Conservation (phyloP, 2,888 invertebrate species). For the Lasioglossum oenotherae region DNA sequence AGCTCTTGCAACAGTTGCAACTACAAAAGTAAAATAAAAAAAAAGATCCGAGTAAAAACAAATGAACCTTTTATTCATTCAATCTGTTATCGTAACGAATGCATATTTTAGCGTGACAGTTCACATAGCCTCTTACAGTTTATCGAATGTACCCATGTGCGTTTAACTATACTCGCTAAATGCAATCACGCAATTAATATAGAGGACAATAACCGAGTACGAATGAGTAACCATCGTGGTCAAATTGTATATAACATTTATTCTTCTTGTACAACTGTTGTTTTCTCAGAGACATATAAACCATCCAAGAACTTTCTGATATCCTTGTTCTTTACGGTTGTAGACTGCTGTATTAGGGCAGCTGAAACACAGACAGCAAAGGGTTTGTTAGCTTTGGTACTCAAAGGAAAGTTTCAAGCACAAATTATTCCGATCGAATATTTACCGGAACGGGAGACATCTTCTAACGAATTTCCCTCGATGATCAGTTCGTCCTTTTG, state of each 20-base stretch:
- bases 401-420: neutral
- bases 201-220: conserved; percentile 19
- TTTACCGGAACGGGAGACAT: conserved; percentile 96
- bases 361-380: conserved; percentile 86
- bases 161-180: neutral
- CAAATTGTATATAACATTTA: conserved; percentile 79
- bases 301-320: conserved; percentile 99
- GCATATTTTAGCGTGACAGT: conserved; percentile 35
- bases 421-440: neutral
- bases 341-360: conserved; percentile 99
- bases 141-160: conserved; percentile 27
- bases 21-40: conserved; percentile 1
- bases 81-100: conserved; percentile 29
- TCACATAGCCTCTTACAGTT: conserved; percentile 27
- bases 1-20: neutral
- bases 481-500: conserved; percentile 99
- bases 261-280: conserved; percentile 94
- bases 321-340: conserved; percentile 99
- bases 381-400: neutral
- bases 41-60: conserved; percentile 9
- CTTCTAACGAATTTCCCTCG: conserved; percentile 97
- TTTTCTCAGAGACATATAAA: conserved; percentile 99
- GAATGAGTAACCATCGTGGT: conserved; percentile 37
- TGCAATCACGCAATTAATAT: neutral
- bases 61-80: conserved; percentile 2